These are phyloP conservation scores for Nemotelus nigrinus DNA, from an alignment of 2,888 invertebrate species.

Conservation along the genomic window DNA sequence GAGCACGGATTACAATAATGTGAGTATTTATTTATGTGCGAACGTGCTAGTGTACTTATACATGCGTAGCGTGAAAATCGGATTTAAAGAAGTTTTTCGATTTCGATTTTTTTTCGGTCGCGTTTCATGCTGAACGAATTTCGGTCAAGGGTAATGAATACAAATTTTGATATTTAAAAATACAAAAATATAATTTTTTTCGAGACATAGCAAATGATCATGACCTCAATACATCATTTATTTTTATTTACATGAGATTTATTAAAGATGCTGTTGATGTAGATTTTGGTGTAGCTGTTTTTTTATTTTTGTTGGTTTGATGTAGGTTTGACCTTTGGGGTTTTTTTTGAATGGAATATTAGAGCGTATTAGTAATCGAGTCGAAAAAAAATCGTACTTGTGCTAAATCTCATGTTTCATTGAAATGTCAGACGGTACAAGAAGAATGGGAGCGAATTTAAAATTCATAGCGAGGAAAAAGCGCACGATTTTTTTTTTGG, in stretches of 20 bases:
- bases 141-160: conserved; percentile 40
- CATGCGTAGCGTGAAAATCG: no score
- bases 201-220: conserved; percentile 32
- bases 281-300: no score
- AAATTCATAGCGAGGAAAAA: no score
- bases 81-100: not conserved
- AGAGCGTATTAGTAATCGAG: not conserved
- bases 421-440: no score
- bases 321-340: conserved; percentile 29
- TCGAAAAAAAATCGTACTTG: no score
- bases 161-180: conserved; percentile 37
- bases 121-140: not conserved
- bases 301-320: not conserved
- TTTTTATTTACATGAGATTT: conserved; percentile 17
- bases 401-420: no score
- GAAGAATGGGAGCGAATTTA: no score
- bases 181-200: not conserved
- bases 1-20: no score
- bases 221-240: conserved; percentile 31
- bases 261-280: not conserved
- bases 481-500: no score
- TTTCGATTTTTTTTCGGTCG: not conserved
- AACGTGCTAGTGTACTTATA: no score
- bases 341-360: conserved; percentile 1
- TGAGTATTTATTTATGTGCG: no score